Evolutionary conservation across 2,888 invertebrate species (phyloP), one percentile per base, ranked within the genome.

Genomic region (Standfussiana lucernea): DNA sequence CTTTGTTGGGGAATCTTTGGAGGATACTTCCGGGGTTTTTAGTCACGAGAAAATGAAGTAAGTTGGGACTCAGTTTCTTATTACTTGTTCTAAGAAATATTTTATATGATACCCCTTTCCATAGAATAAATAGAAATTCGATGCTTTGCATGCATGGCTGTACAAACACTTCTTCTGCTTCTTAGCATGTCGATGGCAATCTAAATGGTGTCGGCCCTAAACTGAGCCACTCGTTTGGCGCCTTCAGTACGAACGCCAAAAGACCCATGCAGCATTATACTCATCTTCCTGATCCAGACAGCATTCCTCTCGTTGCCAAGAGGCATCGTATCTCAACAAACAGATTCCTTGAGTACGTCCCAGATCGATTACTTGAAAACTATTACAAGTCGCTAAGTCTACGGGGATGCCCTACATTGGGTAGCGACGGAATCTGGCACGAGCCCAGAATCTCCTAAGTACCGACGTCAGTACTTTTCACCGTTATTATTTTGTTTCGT

Each of bases 311-410:
- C 32, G 59, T 28, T 79, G 72, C 72, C 84, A 64, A 79, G 32
- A 72, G 72, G 61, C 61, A 75, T 50, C 64, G 53, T 69, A 62
- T 70, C 64, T 75, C 59, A 40, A 64, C 77, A 85, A 85, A 71
- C 83, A 85, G 67, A 82, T 77, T 83, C 24, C 65, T 71, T 65
- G 56, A 82, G 82, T 62, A 40, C 35, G 59, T 50, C 65, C 13
- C 66, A 65, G 75, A 84, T 86, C 84, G 86, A 82, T 84, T 75
- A 83, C 79, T 85, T 70, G 83, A 68, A 75, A 78, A 79, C 82
- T 82, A 82, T 83, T 76, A 86, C 79, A 74, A 75, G 75, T 84
- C 53, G 71, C 71, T 77, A 76, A 74, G 82, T 79, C 79, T 84
- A 72, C 68, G 81, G 72, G 73, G 72, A 69, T 74, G 77, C 72